phyloP scores from a whole-genome alignment of 2,888 invertebrate genomes.

The Stenolophus ochropezus region DNA sequence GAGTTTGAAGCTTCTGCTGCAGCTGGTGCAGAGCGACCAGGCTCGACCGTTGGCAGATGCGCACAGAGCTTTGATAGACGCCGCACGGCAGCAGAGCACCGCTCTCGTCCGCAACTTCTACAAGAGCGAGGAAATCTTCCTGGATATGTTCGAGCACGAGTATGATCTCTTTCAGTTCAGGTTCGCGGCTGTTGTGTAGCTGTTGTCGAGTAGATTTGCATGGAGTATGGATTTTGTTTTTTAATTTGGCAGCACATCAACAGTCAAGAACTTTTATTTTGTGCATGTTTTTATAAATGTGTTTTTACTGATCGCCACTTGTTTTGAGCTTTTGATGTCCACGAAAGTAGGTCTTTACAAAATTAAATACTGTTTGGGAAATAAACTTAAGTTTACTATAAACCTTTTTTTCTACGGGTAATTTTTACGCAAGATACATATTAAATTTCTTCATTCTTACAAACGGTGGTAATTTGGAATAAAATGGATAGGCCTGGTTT shows the following conservation, averaged over 20 bases:
- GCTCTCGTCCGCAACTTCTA: slow-evolving; percentile 92
- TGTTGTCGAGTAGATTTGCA: slow-evolving; percentile 33
- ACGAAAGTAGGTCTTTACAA: too few relatives aligned
- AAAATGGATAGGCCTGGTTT: too few relatives aligned
- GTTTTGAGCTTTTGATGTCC: too few relatives aligned
- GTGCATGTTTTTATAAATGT: neutral
- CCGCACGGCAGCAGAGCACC: slow-evolving; percentile 87
- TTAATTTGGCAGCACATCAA: slow-evolving; percentile 30
- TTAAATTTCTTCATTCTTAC: too few relatives aligned
- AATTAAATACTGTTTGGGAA: too few relatives aligned
- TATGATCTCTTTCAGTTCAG: slow-evolving; percentile 69
- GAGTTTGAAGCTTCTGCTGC: slow-evolving; percentile 86
- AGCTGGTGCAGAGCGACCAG: slow-evolving; percentile 73
- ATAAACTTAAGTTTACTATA: too few relatives aligned
- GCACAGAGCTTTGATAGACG: slow-evolving; percentile 81
- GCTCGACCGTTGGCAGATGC: slow-evolving; percentile 73
- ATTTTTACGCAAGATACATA: too few relatives aligned
- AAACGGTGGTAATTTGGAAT: too few relatives aligned
- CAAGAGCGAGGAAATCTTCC: slow-evolving; percentile 97
- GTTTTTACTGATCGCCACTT: too few relatives aligned
- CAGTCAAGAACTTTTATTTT: slow-evolving; percentile 39
- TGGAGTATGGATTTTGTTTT: too few relatives aligned
- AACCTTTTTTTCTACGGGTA: too few relatives aligned
- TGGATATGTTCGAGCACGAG: slow-evolving; percentile 99
- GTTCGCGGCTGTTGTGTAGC: slow-evolving; percentile 56